A percentile compares a stretch with the other conserved stretches of the same genome.
These are phyloP conservation scores for Phaenicophaeus curvirostris DNA, from an alignment of 2,797 vertebrate species.

Conservation along the genomic window DNA sequence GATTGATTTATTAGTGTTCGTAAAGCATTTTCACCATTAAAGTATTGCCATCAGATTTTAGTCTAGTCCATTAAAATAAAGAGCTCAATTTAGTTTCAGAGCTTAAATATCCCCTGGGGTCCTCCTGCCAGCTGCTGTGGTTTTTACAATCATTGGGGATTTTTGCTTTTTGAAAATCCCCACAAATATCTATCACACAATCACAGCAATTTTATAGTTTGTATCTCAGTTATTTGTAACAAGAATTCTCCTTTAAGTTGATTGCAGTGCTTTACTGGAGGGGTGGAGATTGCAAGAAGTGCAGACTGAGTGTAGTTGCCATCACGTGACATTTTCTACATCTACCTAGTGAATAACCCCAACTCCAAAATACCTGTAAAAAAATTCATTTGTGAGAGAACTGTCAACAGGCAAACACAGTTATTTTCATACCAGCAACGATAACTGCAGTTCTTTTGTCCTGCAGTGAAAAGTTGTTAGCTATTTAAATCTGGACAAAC, in stretches of 20 bases:
- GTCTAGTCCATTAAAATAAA: background rate
- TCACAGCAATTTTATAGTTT: background rate
- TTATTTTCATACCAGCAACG: background rate
- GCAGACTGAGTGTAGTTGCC: background rate
- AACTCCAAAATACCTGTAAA: background rate
- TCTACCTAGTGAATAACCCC: background rate
- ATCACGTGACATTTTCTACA: background rate
- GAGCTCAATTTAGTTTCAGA: background rate
- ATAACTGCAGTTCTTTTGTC: background rate
- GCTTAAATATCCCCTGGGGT: background rate
- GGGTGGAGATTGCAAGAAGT: background rate
- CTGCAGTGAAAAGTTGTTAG: background rate
- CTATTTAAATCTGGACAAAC: background rate
- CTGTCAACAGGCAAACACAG: background rate
- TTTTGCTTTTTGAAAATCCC: background rate
- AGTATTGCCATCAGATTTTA: constrained; percentile 9
- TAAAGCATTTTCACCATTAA: background rate
- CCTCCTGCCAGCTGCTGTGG: background rate
- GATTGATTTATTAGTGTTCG: constrained; percentile 8
- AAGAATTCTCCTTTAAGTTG: background rate
- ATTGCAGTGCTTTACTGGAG: background rate
- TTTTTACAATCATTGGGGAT: background rate
- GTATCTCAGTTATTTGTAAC: background rate
- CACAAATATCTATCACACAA: background rate
- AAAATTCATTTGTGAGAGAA: background rate